These are phyloP conservation scores for Leptinotarsa undecemlineata DNA, from an alignment of 1,140 invertebrate species.

Conservation along the genomic window DNA sequence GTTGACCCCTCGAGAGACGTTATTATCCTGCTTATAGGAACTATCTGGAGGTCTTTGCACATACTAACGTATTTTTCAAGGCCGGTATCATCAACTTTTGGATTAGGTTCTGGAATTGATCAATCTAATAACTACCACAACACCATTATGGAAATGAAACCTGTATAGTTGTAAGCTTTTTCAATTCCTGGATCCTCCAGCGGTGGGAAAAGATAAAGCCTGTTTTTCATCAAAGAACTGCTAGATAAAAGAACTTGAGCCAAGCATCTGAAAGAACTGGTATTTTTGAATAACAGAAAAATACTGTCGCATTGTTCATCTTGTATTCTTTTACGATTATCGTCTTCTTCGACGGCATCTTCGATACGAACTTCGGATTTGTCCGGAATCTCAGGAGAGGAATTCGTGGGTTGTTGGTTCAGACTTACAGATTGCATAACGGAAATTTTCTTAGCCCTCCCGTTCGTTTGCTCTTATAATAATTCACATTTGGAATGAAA, in stretches of 20 bases:
- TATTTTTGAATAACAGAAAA: constrained; percentile 38
- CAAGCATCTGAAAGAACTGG: constrained; percentile 48
- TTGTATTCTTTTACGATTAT: neutral
- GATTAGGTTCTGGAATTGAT: constrained; percentile 47
- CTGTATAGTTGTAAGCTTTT: constrained; percentile 51
- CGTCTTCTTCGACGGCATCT: neutral
- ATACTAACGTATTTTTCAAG: constrained; percentile 54
- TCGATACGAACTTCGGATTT: too few relatives aligned
- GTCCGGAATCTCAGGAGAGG: too few relatives aligned
- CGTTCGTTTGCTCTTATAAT: too few relatives aligned
- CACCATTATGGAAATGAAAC: neutral
- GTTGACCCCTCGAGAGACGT: constrained; percentile 50
- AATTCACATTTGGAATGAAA: too few relatives aligned
- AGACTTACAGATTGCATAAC: too few relatives aligned
- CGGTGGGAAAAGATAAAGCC: constrained; percentile 58
- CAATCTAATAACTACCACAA: too few relatives aligned
- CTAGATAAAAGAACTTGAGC: constrained; percentile 53
- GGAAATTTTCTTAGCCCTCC: too few relatives aligned
- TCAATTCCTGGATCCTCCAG: constrained; percentile 58
- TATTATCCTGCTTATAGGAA: constrained; percentile 54
- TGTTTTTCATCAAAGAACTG: constrained; percentile 56
- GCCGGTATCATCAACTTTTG: constrained; percentile 54
- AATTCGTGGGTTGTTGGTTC: too few relatives aligned
- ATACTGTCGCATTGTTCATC: constrained; percentile 29
- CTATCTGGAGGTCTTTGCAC: constrained; percentile 56